These are phyloP conservation scores for Beris chalybata DNA, from an alignment of 2,888 invertebrate genomes.

Conservation along the genomic window DNA sequence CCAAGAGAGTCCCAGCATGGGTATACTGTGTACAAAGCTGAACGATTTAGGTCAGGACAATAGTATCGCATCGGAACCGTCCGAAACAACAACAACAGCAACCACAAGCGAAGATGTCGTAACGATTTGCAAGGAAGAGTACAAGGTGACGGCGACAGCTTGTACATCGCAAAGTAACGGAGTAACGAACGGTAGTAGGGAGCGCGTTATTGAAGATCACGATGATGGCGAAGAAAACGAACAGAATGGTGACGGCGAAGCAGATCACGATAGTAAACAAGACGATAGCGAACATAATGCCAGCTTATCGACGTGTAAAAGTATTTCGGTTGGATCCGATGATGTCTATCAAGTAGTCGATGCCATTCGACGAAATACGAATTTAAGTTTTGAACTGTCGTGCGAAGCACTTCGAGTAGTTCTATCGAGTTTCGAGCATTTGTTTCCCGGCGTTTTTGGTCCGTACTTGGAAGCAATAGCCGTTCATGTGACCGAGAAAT, in stretches of 20 bases:
- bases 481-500: constrained; percentile 63
- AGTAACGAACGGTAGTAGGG: constrained; percentile 41
- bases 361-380: constrained; percentile 78
- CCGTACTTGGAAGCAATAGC: constrained; percentile 65
- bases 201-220: constrained; percentile 35
- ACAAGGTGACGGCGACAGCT: not conserved
- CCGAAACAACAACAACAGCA: constrained; percentile 55
- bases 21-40: constrained; percentile 44
- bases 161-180: constrained; percentile 18
- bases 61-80: constrained; percentile 55
- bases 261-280: constrained; percentile 17
- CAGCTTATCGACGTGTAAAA: constrained; percentile 22
- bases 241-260: constrained; percentile 31
- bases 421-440: constrained; percentile 58
- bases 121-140: constrained; percentile 52
- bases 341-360: constrained; percentile 77
- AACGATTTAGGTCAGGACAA: constrained; percentile 54
- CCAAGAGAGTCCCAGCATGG: constrained; percentile 55
- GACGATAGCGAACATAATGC: constrained; percentile 22
- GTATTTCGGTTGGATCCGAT: constrained; percentile 48
- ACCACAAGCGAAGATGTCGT: constrained; percentile 56
- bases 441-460: constrained; percentile 63
- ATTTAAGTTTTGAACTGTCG: constrained; percentile 83
- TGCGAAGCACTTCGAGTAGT: constrained; percentile 83
- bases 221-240: constrained; percentile 39